Percentiles rank a stretch among this genome's conserved stretches.
Conservation (phyloP, 2,888 invertebrate species). For the Odontomyia ornata region DNA sequence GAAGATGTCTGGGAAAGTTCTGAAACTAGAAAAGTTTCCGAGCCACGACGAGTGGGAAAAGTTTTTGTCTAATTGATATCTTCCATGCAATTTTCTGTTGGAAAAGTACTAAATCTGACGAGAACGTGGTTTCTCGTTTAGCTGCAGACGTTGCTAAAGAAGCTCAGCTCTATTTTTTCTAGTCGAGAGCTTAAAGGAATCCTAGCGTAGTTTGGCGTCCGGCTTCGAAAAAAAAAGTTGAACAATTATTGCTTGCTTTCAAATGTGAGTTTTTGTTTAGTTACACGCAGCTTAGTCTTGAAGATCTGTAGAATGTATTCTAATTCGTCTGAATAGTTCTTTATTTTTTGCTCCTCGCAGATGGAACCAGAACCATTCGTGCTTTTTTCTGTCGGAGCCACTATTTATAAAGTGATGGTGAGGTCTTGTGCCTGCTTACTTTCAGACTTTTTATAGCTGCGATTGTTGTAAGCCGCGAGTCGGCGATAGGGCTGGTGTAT, state of each 20-base stretch:
- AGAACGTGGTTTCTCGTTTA: not conserved
- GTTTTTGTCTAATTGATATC: not conserved
- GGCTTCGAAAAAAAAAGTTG: slow-evolving; percentile 4
- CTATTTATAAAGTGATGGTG: not conserved
- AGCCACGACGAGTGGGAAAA: not conserved
- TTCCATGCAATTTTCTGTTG: not conserved
- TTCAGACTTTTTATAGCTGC: not conserved
- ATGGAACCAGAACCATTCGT: not conserved
- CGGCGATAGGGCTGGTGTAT: not conserved
- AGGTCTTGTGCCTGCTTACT: not conserved
- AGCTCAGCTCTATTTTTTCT: slow-evolving; percentile 11
- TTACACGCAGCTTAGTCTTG: slow-evolving; percentile 17
- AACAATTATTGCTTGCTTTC: slow-evolving; percentile 8
- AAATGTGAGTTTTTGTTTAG: not conserved
- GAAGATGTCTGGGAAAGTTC: not conserved
- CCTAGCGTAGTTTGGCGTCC: not conserved
- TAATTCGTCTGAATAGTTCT: not conserved
- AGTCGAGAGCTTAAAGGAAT: slow-evolving; percentile 3
- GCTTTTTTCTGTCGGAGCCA: not conserved
- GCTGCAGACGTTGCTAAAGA: not conserved
- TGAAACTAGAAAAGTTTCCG: not conserved
- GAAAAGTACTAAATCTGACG: slow-evolving; percentile 4
- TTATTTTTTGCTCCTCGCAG: not conserved
- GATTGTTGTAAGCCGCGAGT: not conserved
- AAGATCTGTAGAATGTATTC: slow-evolving; percentile 11